These are phyloP conservation scores for Rhamphomyia laevipes DNA, from an alignment of 2,888 invertebrate species.

Conservation along the genomic window DNA sequence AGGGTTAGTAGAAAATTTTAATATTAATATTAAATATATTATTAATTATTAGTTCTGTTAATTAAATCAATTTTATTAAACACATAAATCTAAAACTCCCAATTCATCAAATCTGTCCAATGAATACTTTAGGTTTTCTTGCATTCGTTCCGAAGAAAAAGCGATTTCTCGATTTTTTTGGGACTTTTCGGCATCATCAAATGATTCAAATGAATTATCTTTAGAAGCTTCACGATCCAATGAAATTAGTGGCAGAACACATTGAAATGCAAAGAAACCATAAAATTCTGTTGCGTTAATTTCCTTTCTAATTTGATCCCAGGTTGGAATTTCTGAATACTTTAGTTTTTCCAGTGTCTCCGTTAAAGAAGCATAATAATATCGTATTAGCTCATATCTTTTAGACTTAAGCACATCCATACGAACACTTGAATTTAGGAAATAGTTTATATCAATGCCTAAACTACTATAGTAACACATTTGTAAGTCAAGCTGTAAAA, in stretches of 20 bases:
- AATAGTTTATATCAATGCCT: constrained; percentile 17
- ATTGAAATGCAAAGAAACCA: constrained; percentile 15
- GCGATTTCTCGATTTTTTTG: constrained; percentile 11
- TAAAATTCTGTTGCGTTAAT: constrained; percentile 15
- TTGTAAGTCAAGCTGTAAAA: no score
- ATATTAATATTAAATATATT: no score
- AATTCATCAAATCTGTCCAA: constrained; percentile 15
- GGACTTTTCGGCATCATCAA: constrained; percentile 8
- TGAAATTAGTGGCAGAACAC: constrained; percentile 15
- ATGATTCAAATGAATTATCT: constrained; percentile 14
- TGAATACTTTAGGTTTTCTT: constrained; percentile 13
- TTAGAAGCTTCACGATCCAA: constrained; percentile 14
- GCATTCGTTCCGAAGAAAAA: constrained; percentile 15
- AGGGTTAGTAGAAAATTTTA: no score
- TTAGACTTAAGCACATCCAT: constrained; percentile 12
- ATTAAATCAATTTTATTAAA: no score
- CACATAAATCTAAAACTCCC: constrained; percentile 13
- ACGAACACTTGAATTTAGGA: constrained; percentile 15
- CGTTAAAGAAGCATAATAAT: constrained; percentile 12
- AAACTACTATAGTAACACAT: constrained; percentile 14
- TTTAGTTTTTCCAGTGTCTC: constrained; percentile 11
- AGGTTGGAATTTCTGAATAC: constrained; percentile 13
- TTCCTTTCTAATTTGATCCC: constrained; percentile 14
- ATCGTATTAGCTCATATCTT: constrained; percentile 8
- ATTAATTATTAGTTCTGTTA: no score